Base-by-base conservation (phyloP, 2,797 vertebrate species). In the Melopsittacus undulatus region DNA sequence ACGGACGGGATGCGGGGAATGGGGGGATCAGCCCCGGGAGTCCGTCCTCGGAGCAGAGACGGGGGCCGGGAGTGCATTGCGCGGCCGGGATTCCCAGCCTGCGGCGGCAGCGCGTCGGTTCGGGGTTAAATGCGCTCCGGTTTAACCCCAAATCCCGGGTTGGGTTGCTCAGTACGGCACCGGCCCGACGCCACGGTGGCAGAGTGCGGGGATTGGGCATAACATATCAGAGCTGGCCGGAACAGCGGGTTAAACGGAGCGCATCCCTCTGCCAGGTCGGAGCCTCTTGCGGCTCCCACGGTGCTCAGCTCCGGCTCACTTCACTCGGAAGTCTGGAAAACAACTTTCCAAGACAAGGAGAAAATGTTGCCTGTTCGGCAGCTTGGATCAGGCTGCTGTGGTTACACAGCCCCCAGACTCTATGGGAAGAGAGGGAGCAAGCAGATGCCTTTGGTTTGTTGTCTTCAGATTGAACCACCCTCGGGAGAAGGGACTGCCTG, bases 291-390 rank as follows among this genome's bases (percentile, higher is more conserved):
- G 15, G 43, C 49, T 66, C 61, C 69, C 88, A 2, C 16, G 3
- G 10, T 17, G 75, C 72, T 94, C 85, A 3, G 84, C 96, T 77
- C 83, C 11, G 54, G 27, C 48, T 17, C 87, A 1, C 79, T 75
- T 84, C 91, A 63, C 68, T 75, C 87, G 32, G 51, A 91, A 82
- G 90, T 92, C 83, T 62, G 92, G 79, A 49, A 95, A 94, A 92
- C 54, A 93, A 92, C 78, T 92, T 83, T 52, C 45, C 69, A 34
- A 75, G 69, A 75, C 68, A 9, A 26, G 17, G 76, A 83, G 90
- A 72, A 81, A 90, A 90, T 80, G 56, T 57, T 38, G 90, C 66
- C 0, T 17, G 69, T 69, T 72, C 62, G 77, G 96, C 86, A 42
- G 43, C 85, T 64, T 11, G 79, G 49, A 10, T 73, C 69, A 11